Evolutionary conservation across 2,888 invertebrate species (phyloP), one percentile per base, ranked within the genome.

Genomic region (Drosophila helvetica): DNA sequence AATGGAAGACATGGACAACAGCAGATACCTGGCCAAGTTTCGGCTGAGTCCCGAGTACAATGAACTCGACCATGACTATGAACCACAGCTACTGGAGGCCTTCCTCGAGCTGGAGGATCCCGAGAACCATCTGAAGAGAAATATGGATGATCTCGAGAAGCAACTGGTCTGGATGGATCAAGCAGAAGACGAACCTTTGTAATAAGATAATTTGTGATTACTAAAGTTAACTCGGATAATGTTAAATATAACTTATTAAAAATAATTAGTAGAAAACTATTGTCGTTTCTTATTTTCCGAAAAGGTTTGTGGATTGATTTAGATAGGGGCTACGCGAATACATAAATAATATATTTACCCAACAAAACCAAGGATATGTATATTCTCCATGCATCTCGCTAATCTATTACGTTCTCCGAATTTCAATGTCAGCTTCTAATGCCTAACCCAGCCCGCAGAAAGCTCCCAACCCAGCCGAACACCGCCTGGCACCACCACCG

Each of bases 31-130:
- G 54, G 68, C 79, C 52, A 78, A 75, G 18, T 80, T 86, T 17
- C 79, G 69, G 6, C 27, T 78, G 15, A 71, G 69, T 33, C 22
- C 69, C 1, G 73, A 75, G 1, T 45, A 61, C 25, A 66, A 57
- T 4, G 87, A 85, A 25, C 59, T 88, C 43, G 78, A 80, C 7
- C 18, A 58, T 0, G 77, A 81, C 3, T 89, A 77, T 42, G 90
- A 90, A 7, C 89, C 86, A 4, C 86, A 87, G 19, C 33, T 90
- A 12, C 45, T 74, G 4, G 78, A 77, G 33, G 69, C 69, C 4
- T 73, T 89, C 25, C 70, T 76, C 1, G 78, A 88, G 6, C 10
- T 78, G 12, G 59, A 72, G 5, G 51, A 51, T 2, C 3, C n/a
- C 3, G 27, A 53, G 43, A 61, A 22, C 1, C 6, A 63, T 6